Evolutionary conservation across 1,140 invertebrate species (phyloP), one percentile per base, ranked within the genome.

Genomic region (Mya arenaria): DNA sequence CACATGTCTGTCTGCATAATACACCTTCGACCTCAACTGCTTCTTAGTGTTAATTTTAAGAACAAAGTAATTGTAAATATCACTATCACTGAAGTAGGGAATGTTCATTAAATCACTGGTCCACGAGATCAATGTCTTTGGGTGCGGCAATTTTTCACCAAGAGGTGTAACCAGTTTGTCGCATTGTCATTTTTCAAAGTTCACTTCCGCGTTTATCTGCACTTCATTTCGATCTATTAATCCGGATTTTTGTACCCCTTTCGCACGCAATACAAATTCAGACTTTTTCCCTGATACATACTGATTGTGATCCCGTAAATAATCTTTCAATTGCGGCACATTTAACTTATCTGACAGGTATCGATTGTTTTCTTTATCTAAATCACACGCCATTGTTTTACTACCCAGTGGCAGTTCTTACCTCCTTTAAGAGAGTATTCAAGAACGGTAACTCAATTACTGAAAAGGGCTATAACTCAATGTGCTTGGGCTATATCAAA

Each of bases 61-160:
- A 8, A 84, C 75, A 32, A 84, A 37, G 65, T 73, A 84, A 62
- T 75, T 81, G 32, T 80, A 84, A 69, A 84, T 66, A 8, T 75
- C 77, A 28, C 55, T 68, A 4, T 81, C 55, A 39, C 36, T 56
- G 66, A 84, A 72, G 25, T 72, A 37, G 1, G 82, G 82, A 32
- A 79, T 39, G 23, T 41, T 6, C 19, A 8, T 15, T 41, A 74
- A 55, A 48, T 84, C 48, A 19, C 34, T 28, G 32, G 23, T 41
- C 72, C 69, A 79, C n/a, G 15, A 28, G 36, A 10, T 36, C 36
- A 78, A 63, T 23, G 19, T 32, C n/a, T 32, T n/a, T 34, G 74
- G 39, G 72, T 72, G 19, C 2, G 80, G 74, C 5, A 83, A 28
- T 25, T 48, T 30, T 72, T 83, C 73, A 69, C 82, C 74, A 63